Conservation (phyloP, 2,113 vertebrate species). For the Cyprinodon variegatus region DNA sequence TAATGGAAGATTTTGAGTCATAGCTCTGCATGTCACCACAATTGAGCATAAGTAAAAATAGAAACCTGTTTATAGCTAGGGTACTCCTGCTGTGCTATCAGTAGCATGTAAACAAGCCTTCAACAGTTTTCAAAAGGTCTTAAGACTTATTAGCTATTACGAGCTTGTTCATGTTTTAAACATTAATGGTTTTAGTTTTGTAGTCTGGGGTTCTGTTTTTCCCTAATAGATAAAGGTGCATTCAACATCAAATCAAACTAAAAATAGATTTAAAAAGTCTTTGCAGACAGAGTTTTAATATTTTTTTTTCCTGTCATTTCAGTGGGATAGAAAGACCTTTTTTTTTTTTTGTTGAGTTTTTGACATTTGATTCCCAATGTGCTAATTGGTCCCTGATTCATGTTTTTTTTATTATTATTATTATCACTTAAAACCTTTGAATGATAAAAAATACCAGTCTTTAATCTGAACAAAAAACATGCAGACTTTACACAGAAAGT, state of each 20-base stretch:
- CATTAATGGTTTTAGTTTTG: neutral
- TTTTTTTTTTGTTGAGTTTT: no score
- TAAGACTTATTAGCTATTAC: neutral
- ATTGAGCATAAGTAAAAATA: slow-evolving; percentile 6
- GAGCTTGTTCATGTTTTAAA: neutral
- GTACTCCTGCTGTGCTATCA: slow-evolving; percentile 2
- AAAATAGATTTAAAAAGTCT: neutral
- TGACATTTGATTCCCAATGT: no score
- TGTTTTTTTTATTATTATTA: no score
- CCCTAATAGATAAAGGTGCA: neutral
- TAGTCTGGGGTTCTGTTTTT: neutral
- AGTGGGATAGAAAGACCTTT: neutral
- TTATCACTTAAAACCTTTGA: no score
- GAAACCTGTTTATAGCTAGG: neutral
- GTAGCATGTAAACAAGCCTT: neutral
- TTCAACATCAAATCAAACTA: neutral
- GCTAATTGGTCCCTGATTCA: no score
- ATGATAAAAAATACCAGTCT: no score
- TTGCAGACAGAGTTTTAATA: neutral
- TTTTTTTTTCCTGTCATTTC: neutral
- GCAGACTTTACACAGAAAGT: no score
- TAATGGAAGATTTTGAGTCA: slow-evolving; percentile 9
- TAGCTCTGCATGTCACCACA: slow-evolving; percentile 2
- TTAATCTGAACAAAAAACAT: no score
- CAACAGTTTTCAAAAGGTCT: neutral